Percentiles rank a stretch among this genome's conserved stretches.
Conservation (phyloP, 2,888 invertebrate genomes). For the Euzetes globulus region DNA sequence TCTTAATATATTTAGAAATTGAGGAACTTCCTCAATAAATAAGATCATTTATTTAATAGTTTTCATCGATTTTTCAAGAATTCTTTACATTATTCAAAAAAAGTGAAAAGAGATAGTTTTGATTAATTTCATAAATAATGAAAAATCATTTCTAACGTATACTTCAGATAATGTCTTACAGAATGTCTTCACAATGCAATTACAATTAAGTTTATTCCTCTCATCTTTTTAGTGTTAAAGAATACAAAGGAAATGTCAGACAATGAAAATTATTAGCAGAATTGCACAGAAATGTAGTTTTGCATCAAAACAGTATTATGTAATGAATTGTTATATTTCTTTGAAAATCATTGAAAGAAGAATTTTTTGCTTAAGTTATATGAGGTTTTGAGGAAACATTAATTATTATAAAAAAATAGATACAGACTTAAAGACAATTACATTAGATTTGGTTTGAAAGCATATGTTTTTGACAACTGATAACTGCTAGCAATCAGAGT, state of each 20-base stretch:
- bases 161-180: not conserved
- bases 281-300: not conserved
- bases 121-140: not conserved
- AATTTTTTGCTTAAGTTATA: not conserved
- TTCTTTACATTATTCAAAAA: too few species aligned
- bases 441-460: not conserved
- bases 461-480: not conserved
- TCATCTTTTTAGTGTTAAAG: not conserved
- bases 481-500: not conserved
- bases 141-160: not conserved
- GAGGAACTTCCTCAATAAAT: too few species aligned
- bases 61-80: too few species aligned
- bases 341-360: not conserved
- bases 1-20: too few species aligned
- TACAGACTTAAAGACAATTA: not conserved
- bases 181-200: too few species aligned
- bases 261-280: not conserved
- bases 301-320: not conserved
- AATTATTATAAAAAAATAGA: not conserved
- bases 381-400: constrained; percentile 2
- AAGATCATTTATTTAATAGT: too few species aligned
- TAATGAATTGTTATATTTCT: not conserved
- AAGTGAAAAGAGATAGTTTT: too few species aligned
- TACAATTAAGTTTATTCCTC: not conserved
- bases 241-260: not conserved